Conservation (phyloP, 2,113 vertebrate species). For the Helogale parvula region DNA sequence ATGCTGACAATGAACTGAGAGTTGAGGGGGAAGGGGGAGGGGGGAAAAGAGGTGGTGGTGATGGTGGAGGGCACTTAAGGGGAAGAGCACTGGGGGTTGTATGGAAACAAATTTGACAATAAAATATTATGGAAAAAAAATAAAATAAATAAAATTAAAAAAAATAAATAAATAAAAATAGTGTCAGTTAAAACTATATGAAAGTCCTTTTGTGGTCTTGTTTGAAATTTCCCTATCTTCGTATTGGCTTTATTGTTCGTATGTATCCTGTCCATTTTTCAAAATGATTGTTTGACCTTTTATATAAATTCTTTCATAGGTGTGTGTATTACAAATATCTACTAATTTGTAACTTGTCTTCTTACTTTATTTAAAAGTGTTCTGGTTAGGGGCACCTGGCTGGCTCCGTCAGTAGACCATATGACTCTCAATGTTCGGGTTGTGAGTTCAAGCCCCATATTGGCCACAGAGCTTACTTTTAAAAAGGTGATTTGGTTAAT, state of each 20-base stretch:
- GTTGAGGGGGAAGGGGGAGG: too few relatives aligned
- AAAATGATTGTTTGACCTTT: not conserved
- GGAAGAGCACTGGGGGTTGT: too few relatives aligned
- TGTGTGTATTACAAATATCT: not conserved
- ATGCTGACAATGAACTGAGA: too few relatives aligned
- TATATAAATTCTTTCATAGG: not conserved
- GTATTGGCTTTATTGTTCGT: not conserved
- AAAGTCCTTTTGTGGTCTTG: not conserved
- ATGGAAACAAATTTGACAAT: too few relatives aligned
- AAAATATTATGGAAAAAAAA: too few relatives aligned
- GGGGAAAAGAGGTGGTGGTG: too few relatives aligned
- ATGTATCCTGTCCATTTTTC: not conserved
- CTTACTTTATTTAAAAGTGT: not conserved
- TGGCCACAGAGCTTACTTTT: not conserved
- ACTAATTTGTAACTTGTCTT: not conserved
- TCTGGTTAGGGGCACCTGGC: not conserved
- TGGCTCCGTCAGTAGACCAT: not conserved
- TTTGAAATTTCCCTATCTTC: not conserved
- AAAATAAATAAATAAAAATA: too few relatives aligned
- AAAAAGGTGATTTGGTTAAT: not conserved
- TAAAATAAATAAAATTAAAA: too few relatives aligned
- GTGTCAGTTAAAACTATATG: not conserved
- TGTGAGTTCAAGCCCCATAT: not conserved
- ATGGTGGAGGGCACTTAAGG: too few relatives aligned
- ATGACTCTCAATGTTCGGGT: not conserved